phyloP scores from a whole-genome alignment of 2,113 vertebrate genomes.

The Balaenoptera acutorostrata region DNA sequence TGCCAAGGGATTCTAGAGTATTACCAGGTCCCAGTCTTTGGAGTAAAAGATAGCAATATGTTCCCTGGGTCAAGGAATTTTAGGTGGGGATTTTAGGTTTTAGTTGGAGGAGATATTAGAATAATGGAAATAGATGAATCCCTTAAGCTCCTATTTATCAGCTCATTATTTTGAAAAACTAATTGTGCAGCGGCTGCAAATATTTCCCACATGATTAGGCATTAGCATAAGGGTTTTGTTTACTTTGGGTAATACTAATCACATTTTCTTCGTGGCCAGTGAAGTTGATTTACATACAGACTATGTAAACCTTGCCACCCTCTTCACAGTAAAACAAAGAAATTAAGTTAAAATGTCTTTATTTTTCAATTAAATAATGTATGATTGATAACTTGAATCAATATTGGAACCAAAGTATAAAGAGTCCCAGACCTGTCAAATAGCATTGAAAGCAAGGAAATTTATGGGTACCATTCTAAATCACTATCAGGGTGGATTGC shows the following conservation, averaged over 20 bases:
- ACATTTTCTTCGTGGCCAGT: not conserved
- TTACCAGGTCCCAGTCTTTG: not conserved
- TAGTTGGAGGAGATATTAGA: not conserved
- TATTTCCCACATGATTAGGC: not conserved
- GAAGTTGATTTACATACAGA: conserved; percentile 32
- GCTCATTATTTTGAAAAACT: not conserved
- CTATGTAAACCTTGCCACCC: not conserved
- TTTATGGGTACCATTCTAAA: conserved; percentile 39
- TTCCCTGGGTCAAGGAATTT: not conserved
- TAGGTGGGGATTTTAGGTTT: not conserved
- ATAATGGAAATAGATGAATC: not conserved
- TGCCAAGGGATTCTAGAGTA: not conserved
- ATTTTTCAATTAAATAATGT: conserved; percentile 52
- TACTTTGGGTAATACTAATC: not conserved
- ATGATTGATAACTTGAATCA: conserved; percentile 46
- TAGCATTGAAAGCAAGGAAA: not conserved
- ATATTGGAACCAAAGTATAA: conserved; percentile 31
- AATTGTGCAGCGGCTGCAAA: not conserved
- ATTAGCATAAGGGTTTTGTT: conserved; percentile 39
- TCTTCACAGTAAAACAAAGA: conserved; percentile 58
- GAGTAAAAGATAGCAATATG: not conserved
- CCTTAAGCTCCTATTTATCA: not conserved
- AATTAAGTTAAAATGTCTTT: conserved; percentile 31
- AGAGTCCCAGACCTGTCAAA: conserved; percentile 5
- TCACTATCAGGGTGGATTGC: not conserved